Percentiles rank a stretch among this genome's conserved stretches.
These are phyloP conservation scores for Sus scrofa DNA, from an alignment of 2,113 vertebrate genomes.

Conservation along the genomic window DNA sequence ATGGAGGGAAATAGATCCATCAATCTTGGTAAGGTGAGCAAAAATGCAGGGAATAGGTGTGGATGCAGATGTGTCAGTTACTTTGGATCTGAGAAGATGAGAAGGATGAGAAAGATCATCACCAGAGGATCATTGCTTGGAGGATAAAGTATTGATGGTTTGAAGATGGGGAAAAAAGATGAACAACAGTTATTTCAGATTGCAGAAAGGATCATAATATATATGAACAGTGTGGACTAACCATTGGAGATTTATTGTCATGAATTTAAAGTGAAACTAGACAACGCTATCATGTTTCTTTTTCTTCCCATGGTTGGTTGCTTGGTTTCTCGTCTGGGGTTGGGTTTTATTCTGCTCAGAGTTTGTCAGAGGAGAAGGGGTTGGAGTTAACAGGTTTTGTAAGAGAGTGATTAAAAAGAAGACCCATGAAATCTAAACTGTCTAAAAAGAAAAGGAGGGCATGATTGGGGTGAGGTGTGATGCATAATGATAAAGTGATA, in stretches of 20 bases:
- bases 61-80: background rate
- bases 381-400: background rate
- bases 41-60: background rate
- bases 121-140: background rate
- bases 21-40: background rate
- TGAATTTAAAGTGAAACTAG: background rate
- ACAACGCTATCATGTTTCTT: background rate
- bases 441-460: background rate
- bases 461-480: rapidly evolving
- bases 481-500: background rate
- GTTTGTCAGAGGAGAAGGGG: background rate
- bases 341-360: background rate
- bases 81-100: background rate
- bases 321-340: background rate
- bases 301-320: background rate
- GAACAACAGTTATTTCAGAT: background rate
- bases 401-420: background rate
- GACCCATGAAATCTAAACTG: background rate
- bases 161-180: background rate
- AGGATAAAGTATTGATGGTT: background rate
- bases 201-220: background rate
- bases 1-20: background rate
- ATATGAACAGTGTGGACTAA: background rate
- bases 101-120: background rate
- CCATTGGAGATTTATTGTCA: background rate